Conservation (phyloP, 2,888 invertebrate genomes). For the Eupsilia transversa region DNA sequence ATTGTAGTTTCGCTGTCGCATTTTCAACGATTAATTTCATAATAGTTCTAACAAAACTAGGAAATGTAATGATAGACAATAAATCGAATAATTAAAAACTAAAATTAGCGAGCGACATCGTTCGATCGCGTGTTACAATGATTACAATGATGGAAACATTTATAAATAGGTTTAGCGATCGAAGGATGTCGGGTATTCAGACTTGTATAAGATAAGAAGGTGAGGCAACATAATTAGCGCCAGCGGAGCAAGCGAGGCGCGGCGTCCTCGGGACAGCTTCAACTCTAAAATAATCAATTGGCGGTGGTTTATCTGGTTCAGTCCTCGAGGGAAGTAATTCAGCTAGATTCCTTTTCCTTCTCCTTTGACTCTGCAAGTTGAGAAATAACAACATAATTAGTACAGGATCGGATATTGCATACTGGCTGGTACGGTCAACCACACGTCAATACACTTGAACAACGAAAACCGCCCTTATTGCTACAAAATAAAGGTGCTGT, state of each 20-base stretch:
- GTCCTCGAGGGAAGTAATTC: constrained; percentile 88
- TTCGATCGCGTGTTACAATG: constrained; percentile 72
- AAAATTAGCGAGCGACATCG: constrained; percentile 79
- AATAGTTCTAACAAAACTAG: constrained; percentile 61
- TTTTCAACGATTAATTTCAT: constrained; percentile 66
- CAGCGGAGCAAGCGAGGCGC: constrained; percentile 73
- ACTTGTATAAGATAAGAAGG: constrained; percentile 81
- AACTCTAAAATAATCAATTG: constrained; percentile 89
- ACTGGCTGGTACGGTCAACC: not conserved
- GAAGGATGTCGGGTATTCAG: constrained; percentile 80
- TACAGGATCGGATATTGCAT: not conserved
- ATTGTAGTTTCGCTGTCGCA: constrained; percentile 86
- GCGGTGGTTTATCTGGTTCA: constrained; percentile 90
- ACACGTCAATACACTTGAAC: not conserved
- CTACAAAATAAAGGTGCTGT: not conserved
- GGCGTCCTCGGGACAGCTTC: constrained; percentile 73
- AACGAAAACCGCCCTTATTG: not conserved
- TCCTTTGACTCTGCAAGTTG: constrained; percentile 92
- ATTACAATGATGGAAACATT: constrained; percentile 60
- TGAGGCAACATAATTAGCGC: constrained; percentile 82
- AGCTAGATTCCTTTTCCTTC: constrained; percentile 93
- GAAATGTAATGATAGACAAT: constrained; percentile 74
- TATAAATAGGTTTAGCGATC: constrained; percentile 71
- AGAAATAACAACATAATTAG: constrained; percentile 32
- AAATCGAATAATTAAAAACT: constrained; percentile 80